Conservation (phyloP, 2,113 vertebrate species). For the Notothenia rossii region DNA sequence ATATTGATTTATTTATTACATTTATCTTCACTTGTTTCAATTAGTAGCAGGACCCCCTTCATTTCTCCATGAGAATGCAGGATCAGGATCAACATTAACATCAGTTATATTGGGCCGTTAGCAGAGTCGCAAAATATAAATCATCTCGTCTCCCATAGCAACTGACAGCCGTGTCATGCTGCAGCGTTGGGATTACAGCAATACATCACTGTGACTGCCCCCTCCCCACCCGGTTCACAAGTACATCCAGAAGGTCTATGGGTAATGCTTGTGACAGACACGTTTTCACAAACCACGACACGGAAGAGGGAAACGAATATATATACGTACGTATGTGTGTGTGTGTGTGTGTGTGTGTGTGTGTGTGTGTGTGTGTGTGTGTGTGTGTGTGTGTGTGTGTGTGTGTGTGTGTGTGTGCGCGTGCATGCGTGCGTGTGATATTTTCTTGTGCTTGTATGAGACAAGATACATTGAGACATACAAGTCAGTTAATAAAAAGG, state of each 20-base stretch:
- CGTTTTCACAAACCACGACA: conserved; percentile 9
- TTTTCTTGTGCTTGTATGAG: background rate
- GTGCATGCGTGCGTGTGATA: background rate
- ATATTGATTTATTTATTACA: background rate
- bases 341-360: too few relatives aligned
- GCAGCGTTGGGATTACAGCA: conserved; percentile 62
- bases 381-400: background rate
- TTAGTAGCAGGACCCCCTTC: conserved; percentile 7
- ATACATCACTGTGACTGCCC: conserved; percentile 76
- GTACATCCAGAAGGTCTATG: conserved; percentile 64
- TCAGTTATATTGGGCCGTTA: conserved; percentile 57
- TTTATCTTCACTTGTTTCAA: background rate
- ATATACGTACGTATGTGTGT: background rate
- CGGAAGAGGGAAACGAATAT: background rate
- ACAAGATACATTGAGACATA: conserved; percentile 39
- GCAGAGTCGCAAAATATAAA: conserved; percentile 66
- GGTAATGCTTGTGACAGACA: conserved; percentile 34
- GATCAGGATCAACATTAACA: conserved; percentile 51
- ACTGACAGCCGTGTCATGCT: conserved; percentile 67
- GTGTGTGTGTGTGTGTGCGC: too few relatives aligned
- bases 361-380: background rate
- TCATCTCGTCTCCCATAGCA: conserved; percentile 78
- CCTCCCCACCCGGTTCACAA: conserved; percentile 46
- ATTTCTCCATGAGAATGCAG: conserved; percentile 2
- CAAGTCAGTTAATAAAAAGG: background rate